Conservation (phyloP, 2,888 invertebrate species). For the Zootermopsis nevadensis region DNA sequence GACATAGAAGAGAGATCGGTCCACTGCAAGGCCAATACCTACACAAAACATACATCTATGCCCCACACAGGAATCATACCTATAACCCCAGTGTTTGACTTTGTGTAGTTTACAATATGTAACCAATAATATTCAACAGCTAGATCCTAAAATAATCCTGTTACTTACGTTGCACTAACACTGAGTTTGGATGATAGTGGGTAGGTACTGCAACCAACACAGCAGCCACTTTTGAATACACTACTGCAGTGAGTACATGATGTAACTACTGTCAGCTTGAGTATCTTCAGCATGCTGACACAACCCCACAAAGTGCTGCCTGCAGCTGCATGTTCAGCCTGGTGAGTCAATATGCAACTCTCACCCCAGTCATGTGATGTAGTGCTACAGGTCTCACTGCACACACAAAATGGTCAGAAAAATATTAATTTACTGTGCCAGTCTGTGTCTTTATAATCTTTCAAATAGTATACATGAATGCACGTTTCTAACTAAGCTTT, state of each 20-base stretch:
- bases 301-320: neutral
- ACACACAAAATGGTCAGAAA: too few species aligned
- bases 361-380: neutral
- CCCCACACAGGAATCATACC: neutral
- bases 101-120: neutral
- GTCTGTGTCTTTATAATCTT: too few species aligned
- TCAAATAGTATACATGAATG: too few species aligned
- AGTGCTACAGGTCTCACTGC: neutral
- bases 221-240: neutral
- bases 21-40: too few species aligned
- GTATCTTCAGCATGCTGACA: neutral
- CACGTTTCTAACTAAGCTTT: too few species aligned
- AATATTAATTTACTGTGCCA: too few species aligned
- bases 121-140: neutral
- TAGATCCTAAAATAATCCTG: neutral
- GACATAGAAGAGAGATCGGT: neutral
- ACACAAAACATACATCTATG: too few species aligned
- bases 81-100: too few species aligned
- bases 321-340: neutral
- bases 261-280: neutral
- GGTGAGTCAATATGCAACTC: conserved; percentile 1
- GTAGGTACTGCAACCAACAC: neutral
- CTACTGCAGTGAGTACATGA: neutral
- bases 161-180: neutral
- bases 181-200: neutral